Conservation (phyloP, 2,797 vertebrate species). For the Gymnodraco acuticeps region DNA sequence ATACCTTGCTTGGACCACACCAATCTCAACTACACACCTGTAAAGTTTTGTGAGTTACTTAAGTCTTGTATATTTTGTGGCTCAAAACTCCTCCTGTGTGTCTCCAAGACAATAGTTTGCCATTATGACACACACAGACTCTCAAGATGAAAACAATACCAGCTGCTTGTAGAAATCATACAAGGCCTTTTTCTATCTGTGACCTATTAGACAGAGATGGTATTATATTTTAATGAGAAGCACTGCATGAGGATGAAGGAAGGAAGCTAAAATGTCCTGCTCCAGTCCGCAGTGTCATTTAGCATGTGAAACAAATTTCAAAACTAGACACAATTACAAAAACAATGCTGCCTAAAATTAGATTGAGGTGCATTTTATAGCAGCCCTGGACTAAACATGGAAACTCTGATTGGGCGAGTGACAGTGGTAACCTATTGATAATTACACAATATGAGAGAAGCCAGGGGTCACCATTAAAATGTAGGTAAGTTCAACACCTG, state of each 20-base stretch:
- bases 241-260: background rate
- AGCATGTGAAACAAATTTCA: background rate
- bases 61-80: no score
- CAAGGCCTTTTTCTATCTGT: background rate
- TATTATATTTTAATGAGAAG: background rate
- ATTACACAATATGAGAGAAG: conserved; percentile 4
- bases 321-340: background rate
- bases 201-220: conserved; percentile 1
- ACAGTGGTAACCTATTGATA: background rate
- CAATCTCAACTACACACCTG: no score
- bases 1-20: no score
- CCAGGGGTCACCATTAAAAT: background rate
- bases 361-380: background rate
- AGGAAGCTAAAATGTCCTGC: background rate
- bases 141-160: no score
- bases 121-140: no score
- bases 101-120: no score
- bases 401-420: conserved; percentile 2
- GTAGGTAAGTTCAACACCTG: background rate
- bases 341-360: background rate
- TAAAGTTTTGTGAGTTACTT: no score
- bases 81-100: no score
- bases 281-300: background rate
- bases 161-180: background rate
- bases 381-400: background rate